phyloP scores from a whole-genome alignment of 1,140 invertebrate genomes.

The Bombus fervidus region DNA sequence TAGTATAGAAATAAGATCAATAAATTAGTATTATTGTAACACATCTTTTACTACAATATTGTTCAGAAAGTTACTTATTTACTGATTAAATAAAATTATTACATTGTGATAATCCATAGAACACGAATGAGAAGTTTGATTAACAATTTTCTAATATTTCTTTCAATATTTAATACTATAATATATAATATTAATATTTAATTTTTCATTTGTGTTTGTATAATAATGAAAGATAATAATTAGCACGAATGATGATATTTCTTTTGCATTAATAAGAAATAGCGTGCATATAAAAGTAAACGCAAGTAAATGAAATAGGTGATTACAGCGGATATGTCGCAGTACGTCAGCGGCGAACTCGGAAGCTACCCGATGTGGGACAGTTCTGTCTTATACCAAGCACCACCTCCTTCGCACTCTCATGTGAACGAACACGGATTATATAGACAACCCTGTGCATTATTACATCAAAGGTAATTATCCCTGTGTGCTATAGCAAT shows the following conservation, averaged over 20 bases:
- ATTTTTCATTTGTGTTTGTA: not conserved
- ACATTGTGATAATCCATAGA: not conserved
- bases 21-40: not conserved
- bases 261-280: not conserved
- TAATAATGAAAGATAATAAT: not conserved
- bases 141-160: not conserved
- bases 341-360: conserved; percentile 79
- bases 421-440: conserved; percentile 80
- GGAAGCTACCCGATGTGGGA: conserved; percentile 80
- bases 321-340: conserved; percentile 79
- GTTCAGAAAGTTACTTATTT: not conserved
- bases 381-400: conserved; percentile 79
- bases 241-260: not conserved
- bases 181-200: not conserved
- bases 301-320: conserved; percentile 67
- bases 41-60: not conserved
- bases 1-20: not conserved
- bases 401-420: conserved; percentile 77
- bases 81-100: not conserved
- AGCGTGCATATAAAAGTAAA: conserved; percentile 16
- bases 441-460: conserved; percentile 80
- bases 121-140: not conserved
- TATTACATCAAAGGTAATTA: conserved; percentile 79
- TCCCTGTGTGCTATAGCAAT: not conserved
- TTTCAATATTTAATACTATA: not conserved